phyloP scores from a whole-genome alignment of 2,888 invertebrate species.

The Lumbricus terrestris region DNA sequence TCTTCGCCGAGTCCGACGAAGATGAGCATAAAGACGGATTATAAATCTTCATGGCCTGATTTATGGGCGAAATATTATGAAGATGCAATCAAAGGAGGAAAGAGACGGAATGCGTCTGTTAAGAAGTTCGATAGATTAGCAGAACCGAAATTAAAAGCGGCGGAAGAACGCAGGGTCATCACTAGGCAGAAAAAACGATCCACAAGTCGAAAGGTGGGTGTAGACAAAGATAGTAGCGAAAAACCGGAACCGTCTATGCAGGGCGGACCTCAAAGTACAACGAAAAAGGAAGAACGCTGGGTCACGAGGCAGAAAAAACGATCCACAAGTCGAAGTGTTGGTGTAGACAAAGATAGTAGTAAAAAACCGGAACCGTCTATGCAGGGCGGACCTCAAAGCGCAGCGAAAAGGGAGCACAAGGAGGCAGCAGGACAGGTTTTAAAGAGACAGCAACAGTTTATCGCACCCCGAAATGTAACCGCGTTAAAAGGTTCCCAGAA shows the following conservation, averaged over 20 bases:
- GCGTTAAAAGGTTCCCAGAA: background rate
- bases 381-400: background rate
- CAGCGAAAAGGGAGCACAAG: background rate
- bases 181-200: background rate
- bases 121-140: background rate
- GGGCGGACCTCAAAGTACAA: background rate
- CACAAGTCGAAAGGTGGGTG: background rate
- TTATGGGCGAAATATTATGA: background rate
- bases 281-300: background rate
- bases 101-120: background rate
- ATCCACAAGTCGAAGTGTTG: background rate
- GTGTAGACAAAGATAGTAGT: background rate
- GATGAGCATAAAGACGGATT: too few species aligned
- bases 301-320: background rate
- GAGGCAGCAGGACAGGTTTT: background rate
- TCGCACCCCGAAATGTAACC: background rate
- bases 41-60: background rate
- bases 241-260: background rate
- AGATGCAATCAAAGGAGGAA: background rate
- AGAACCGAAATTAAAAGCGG: background rate
- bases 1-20: background rate
- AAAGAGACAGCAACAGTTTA: too few species aligned
- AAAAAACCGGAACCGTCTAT: background rate
- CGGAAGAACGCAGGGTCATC: background rate
- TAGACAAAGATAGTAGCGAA: background rate